Evolutionary conservation across 2,113 vertebrate species (phyloP), one percentile per base, ranked within the genome.

Genomic region (Rhinolophus ferrumequinum): DNA sequence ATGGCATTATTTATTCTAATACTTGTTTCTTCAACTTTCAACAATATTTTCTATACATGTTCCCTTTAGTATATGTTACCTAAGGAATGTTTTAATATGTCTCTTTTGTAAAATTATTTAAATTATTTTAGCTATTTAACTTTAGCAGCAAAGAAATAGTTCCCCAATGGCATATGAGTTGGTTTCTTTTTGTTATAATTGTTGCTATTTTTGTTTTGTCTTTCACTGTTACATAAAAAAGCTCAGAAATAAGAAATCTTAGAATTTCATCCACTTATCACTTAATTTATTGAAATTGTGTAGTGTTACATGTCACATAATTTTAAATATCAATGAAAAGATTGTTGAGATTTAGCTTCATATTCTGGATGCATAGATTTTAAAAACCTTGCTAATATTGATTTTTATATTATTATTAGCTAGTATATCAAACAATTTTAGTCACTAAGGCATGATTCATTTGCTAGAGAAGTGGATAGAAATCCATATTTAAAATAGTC

Each of bases 71-170:
- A 28, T 64, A 35, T 44, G 10, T 60, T 93, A 81, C n/a, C 54
- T 80, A 66, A 92, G 73, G 33, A 93, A 93, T 44, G 12, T 50
- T 77, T 88, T 54, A 91, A 30, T 81, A 92, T 89, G n/a, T 69
- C 67, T 82, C 54, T 95, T 90, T 73, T 30, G 22, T 41, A 54
- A 86, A 64, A 30, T n/a, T 66, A 38, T 90, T 18, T 64, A 64
- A 70, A 76, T 66, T 60, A 90, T 95, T 73, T 90, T 87, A 81
- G 60, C 30, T 73, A 50, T 92, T 77, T 90, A 95, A 81, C 66
- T 35, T 7, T 79, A 38, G 14, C 10, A 62, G 38, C 28, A 80
- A 79, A 87, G 50, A 76, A 50, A 62, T 35, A 73, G 35, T 75
- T 94, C 33, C 56, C n/a, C 2, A 54, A 50, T 67, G 67, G 18